Evolutionary conservation across 2,888 invertebrate genomes (phyloP), one percentile per base, ranked within the genome.

Genomic region (Pasiphila rectangulata): DNA sequence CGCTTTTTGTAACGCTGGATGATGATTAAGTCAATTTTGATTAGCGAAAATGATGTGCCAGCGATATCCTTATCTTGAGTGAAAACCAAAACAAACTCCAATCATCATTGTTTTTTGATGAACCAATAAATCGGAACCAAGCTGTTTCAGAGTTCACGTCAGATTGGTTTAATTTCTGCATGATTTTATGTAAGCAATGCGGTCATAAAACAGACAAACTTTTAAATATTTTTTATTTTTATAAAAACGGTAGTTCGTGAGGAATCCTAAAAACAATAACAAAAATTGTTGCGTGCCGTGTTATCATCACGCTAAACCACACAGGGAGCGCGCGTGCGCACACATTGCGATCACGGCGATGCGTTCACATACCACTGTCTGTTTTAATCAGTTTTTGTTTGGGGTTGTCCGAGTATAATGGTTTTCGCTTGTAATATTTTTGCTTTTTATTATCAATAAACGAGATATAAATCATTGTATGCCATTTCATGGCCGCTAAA

Each of bases 231-330:
- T n/a, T n/a, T n/a, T n/a, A n/a, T n/a, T n/a, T n/a, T n/a, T n/a
- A n/a, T n/a, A n/a, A n/a, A n/a, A 24, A 16, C 12, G 21, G 23
- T 45, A 20, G 17, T 54, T 46, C 24, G 34, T 49, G 40, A 38
- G 42, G 19, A 53, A 47, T 49, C 29, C 54, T 57, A 62, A 66
- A 59, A 60, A 63, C 45, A 49, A 61, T 64, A 67, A 66, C 61
- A 66, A 56, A 59, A 52, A 59, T 63, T 56, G 55, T 69, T 66
- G 72, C 72, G 70, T 72, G 72, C 54, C 57, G 59, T 64, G 68
- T 73, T 73, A 72, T 73, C 54, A 70, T 67, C 74, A 61, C 57
- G 66, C 61, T 61, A 61, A 66, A 48, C 54, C 51, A 51, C 56
- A 61, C 63, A 60, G 52, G 52, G 64, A 46, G 51, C 20, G 69